Evolutionary conservation across 53 echinoderm and acorn worm genomes (phyloP).

Genomic region (Patiria pectinifera): DNA sequence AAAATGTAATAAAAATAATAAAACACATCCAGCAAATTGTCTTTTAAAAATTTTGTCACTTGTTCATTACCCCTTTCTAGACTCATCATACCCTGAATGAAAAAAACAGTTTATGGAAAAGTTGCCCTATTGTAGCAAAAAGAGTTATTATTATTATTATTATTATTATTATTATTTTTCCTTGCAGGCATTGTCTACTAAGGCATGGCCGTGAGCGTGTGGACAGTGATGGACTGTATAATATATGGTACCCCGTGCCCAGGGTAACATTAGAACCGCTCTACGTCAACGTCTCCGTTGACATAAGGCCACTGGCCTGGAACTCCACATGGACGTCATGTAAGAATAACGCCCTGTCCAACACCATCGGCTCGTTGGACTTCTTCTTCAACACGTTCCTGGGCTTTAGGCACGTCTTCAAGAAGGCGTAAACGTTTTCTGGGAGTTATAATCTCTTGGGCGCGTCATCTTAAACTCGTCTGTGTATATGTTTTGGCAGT

Average conservation of each 20-base stretch:
- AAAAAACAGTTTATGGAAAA: too few species aligned
- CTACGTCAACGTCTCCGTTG: slow-evolving; percentile 83
- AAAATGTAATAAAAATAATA: too few species aligned
- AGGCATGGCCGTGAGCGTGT: slow-evolving; percentile 72
- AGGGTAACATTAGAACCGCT: slow-evolving; percentile 64
- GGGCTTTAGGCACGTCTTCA: slow-evolving; percentile 49
- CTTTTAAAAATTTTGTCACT: too few species aligned
- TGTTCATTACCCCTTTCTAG: too few species aligned
- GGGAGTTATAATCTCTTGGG: too few species aligned
- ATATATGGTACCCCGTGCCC: slow-evolving; percentile 74
- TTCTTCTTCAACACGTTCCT: slow-evolving; percentile 61
- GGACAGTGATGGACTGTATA: slow-evolving; percentile 79
- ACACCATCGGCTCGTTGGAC: slow-evolving; percentile 36
- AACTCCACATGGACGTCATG: slow-evolving; percentile 78
- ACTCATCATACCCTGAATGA: too few species aligned
- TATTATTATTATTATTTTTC: neutral
- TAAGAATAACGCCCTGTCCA: slow-evolving; percentile 48
- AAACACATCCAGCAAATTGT: too few species aligned
- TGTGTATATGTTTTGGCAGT: too few species aligned
- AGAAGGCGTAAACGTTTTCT: neutral
- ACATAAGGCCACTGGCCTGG: slow-evolving; percentile 79
- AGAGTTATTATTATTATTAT: neutral
- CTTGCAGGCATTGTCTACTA: slow-evolving; percentile 75
- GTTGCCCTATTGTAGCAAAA: too few species aligned
- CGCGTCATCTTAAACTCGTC: too few species aligned